Evolutionary conservation across 2,113 vertebrate genomes (phyloP).

Genomic region (Neogobius melanostomus): DNA sequence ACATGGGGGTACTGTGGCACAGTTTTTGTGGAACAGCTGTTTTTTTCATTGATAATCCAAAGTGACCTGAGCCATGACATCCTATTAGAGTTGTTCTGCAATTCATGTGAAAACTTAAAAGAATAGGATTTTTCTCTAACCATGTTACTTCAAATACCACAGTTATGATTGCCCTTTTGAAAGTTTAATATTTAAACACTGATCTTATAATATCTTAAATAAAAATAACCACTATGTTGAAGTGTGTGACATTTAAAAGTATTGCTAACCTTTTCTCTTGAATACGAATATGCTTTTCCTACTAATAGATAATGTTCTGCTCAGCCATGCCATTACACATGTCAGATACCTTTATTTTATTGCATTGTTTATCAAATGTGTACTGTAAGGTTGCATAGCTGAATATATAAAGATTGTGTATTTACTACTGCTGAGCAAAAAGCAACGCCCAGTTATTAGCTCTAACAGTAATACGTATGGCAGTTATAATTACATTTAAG

Average conservation of each 20-base stretch:
- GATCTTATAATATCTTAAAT: conserved; percentile 37
- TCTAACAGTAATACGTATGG: conserved; percentile 44
- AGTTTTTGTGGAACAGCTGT: conserved; percentile 20
- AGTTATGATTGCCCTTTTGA: conserved; percentile 63
- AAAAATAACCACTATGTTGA: conserved; percentile 16
- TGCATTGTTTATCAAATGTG: too few relatives aligned
- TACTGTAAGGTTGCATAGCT: background rate
- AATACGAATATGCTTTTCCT: conserved; percentile 5
- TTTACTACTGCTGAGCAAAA: conserved; percentile 20
- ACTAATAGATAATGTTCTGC: conserved; percentile 4
- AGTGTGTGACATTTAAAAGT: conserved; percentile 52
- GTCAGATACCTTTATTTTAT: background rate
- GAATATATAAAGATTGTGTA: conserved; percentile 2
- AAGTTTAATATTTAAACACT: conserved; percentile 46
- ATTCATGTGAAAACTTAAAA: conserved; percentile 50
- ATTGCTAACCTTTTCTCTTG: conserved; percentile 13
- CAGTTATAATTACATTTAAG: conserved; percentile 43
- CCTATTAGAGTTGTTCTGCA: conserved; percentile 61
- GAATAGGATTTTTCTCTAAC: conserved; percentile 62
- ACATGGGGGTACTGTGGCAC: conserved; percentile 63
- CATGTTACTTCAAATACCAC: conserved; percentile 68
- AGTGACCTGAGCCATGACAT: conserved; percentile 70
- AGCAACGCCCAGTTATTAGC: conserved; percentile 18
- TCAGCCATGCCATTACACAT: background rate
- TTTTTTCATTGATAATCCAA: conserved; percentile 54